Evolutionary conservation across 2,888 invertebrate species (phyloP).

Genomic region (Melipona beecheii): DNA sequence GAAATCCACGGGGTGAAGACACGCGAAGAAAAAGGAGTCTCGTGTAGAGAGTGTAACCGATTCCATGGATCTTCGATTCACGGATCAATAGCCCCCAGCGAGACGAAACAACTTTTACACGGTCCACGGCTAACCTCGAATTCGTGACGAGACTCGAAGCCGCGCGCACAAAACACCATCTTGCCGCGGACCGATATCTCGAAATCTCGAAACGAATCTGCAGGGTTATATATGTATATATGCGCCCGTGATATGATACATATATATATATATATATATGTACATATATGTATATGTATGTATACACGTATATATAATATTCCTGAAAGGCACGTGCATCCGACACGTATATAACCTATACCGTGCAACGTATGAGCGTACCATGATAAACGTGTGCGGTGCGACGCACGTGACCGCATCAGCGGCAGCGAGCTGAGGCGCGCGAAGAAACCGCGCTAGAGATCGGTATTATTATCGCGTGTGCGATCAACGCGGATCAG

Average conservation of each 20-base stretch:
- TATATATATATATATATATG: not conserved
- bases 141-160: conserved; percentile 32
- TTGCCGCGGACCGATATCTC: conserved; percentile 43
- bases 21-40: conserved; percentile 4
- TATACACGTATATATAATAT: too few species aligned
- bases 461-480: conserved; percentile 36
- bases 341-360: conserved; percentile 14
- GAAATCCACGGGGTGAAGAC: conserved; percentile 34
- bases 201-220: conserved; percentile 46
- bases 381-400: conserved; percentile 48
- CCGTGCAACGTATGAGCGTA: conserved; percentile 29
- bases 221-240: conserved; percentile 22
- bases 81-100: conserved; percentile 58
- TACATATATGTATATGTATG: not conserved
- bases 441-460: conserved; percentile 24
- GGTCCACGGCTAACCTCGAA: conserved; percentile 39
- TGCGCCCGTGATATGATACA: conserved; percentile 2
- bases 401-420: conserved; percentile 58
- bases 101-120: conserved; percentile 54
- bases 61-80: conserved; percentile 46
- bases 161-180: conserved; percentile 11
- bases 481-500: conserved; percentile 5
- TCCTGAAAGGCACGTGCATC: conserved; percentile 50
- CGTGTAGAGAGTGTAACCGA: not conserved
- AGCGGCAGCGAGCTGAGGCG: conserved; percentile 26